Percentiles rank a stretch among this genome's conserved stretches.
Evolutionary conservation across 1,140 invertebrate genomes (phyloP).

Genomic region (Drosophila virilis): DNA sequence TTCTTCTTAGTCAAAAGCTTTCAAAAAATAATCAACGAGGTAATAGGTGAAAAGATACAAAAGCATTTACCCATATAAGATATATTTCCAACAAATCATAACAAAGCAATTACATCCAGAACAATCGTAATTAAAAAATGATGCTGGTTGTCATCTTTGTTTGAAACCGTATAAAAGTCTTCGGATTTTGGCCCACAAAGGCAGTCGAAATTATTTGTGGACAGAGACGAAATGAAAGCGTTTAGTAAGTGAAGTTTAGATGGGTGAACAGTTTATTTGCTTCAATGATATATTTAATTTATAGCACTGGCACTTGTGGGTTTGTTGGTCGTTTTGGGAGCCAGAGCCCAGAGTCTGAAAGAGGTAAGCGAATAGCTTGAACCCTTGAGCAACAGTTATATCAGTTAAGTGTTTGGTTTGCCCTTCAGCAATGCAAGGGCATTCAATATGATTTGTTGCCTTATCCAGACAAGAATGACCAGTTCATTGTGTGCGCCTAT

Average conservation of each 20-base stretch:
- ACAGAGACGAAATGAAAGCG: neutral
- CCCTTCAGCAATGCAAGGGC: constrained; percentile 11
- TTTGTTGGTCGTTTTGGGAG: neutral
- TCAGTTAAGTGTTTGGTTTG: neutral
- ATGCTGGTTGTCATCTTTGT: neutral
- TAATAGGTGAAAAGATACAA: neutral
- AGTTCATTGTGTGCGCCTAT: constrained; percentile 20
- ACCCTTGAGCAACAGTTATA: neutral
- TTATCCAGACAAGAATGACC: neutral
- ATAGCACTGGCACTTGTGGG: neutral
- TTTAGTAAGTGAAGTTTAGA: neutral
- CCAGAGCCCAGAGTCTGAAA: constrained; percentile 7
- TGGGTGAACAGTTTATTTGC: neutral
- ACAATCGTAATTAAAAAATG: constrained; percentile 11
- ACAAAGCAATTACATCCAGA: neutral
- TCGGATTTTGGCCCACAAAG: neutral
- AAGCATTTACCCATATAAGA: neutral
- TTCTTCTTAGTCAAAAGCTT: neutral
- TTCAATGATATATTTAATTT: neutral
- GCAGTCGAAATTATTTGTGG: neutral
- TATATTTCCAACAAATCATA: neutral
- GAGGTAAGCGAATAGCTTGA: constrained; percentile 2
- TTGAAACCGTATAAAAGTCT: constrained; percentile 1
- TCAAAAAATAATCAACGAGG: neutral
- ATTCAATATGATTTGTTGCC: constrained; percentile 3